Evolutionary conservation across 1,140 invertebrate genomes (phyloP).

Genomic region (Nasonia longicornis): DNA sequence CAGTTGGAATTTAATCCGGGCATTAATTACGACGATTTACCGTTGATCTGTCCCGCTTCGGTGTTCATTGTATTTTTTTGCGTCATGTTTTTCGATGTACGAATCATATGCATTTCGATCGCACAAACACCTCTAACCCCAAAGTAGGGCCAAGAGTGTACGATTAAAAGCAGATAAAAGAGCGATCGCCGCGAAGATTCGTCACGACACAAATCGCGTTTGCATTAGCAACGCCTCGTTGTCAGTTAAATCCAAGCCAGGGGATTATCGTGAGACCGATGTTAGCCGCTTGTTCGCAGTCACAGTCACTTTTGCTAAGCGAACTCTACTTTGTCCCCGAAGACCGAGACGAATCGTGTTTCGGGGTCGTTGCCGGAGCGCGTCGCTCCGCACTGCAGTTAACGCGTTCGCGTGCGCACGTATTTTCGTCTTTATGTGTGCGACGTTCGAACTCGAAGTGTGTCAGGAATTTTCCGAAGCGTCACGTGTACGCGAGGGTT

Average conservation of each 20-base stretch:
- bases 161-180: constrained; percentile 23
- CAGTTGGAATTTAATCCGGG: no score
- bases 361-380: constrained; percentile 51
- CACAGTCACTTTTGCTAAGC: constrained; percentile 60
- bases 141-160: neutral
- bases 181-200: constrained; percentile 21
- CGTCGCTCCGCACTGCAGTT: constrained; percentile 29
- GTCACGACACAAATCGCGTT: constrained; percentile 11
- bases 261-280: constrained; percentile 65
- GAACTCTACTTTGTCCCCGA: constrained; percentile 47
- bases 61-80: neutral
- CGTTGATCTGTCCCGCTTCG: neutral
- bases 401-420: constrained; percentile 1
- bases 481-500: neutral
- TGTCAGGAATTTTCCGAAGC: neutral
- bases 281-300: constrained; percentile 66
- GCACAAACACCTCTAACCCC: neutral
- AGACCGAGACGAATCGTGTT: constrained; percentile 61
- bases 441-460: neutral
- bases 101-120: neutral
- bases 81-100: neutral
- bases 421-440: neutral
- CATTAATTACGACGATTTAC: no score
- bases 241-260: constrained; percentile 43
- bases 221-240: constrained; percentile 54